These are phyloP conservation scores for Bembecia ichneumoniformis DNA, from an alignment of 2,888 invertebrate genomes.

Conservation along the genomic window DNA sequence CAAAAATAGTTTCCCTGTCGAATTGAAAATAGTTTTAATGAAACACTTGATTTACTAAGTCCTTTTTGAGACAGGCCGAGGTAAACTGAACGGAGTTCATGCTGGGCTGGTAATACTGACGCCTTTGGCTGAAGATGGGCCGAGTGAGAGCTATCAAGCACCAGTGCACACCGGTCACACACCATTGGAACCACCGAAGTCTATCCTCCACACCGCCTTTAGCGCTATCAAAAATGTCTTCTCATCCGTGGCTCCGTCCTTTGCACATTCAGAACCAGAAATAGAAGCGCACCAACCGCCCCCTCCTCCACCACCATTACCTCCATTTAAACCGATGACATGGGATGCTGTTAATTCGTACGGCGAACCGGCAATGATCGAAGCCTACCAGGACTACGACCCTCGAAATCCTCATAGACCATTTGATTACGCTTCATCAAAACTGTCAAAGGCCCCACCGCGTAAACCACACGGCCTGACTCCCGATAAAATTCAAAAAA, in stretches of 20 bases:
- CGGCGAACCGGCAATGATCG: conserved; percentile 50
- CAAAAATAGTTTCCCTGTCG: not conserved
- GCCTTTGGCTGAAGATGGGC: conserved; percentile 42
- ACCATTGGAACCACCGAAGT: conserved; percentile 49
- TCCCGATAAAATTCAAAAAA: conserved; percentile 54
- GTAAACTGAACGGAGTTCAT: conserved; percentile 59
- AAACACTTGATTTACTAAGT: not conserved
- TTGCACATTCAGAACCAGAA: conserved; percentile 6
- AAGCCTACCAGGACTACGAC: conserved; percentile 44
- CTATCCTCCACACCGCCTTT: conserved; percentile 51
- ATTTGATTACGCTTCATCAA: conserved; percentile 40
- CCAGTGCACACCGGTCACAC: conserved; percentile 35
- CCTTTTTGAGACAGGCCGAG: conserved; percentile 63
- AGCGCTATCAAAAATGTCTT: conserved; percentile 56
- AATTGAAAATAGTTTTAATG: too few species aligned
- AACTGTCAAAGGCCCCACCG: conserved; percentile 29
- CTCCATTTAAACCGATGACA: conserved; percentile 44
- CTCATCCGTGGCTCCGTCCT: conserved; percentile 22
- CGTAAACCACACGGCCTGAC: conserved; percentile 32
- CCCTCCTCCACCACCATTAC: conserved; percentile 39
- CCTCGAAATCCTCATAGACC: conserved; percentile 36
- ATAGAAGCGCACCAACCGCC: conserved; percentile 34
- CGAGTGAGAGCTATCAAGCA: conserved; percentile 33
- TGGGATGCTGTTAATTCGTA: conserved; percentile 62
- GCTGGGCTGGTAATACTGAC: conserved; percentile 61